Conservation (phyloP, 2,113 vertebrate species). For the Bos javanicus region DNA sequence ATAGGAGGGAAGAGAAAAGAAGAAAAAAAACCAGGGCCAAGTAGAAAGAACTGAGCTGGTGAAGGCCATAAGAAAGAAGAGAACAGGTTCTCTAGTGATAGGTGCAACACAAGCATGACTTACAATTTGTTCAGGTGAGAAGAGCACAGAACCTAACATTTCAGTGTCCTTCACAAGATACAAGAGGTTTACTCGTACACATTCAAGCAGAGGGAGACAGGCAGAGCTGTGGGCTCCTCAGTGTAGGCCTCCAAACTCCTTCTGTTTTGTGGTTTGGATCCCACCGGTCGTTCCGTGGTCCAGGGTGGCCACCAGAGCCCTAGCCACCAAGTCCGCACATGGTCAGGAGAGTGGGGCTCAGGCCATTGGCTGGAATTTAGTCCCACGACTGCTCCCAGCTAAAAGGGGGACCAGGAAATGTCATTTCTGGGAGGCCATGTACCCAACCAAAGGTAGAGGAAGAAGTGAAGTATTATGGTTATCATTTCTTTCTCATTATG, state of each 20-base stretch:
- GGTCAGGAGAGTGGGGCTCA: not conserved
- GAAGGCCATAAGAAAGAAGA: not conserved
- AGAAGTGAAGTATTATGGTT: not conserved
- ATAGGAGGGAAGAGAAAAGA: not conserved
- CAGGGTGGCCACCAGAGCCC: not conserved
- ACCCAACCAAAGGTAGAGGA: not conserved
- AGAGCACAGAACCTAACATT: not conserved
- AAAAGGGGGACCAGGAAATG: not conserved
- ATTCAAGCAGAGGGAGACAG: not conserved
- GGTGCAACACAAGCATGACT: not conserved
- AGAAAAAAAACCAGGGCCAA: not conserved
- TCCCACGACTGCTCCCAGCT: not conserved
- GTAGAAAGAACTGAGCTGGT: not conserved
- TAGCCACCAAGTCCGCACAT: not conserved
- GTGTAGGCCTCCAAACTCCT: not conserved
- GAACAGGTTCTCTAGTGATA: not conserved
- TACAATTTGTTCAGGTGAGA: not conserved
- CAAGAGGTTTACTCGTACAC: not conserved
- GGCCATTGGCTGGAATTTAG: not conserved
- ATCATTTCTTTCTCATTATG: not conserved
- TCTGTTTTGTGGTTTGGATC: not conserved
- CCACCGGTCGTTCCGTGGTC: fast-evolving
- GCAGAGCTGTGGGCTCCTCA: not conserved
- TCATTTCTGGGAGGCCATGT: not conserved
- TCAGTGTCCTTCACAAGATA: not conserved